Evolutionary conservation across 2,113 vertebrate genomes (phyloP).

Genomic region (Sialia sialis): DNA sequence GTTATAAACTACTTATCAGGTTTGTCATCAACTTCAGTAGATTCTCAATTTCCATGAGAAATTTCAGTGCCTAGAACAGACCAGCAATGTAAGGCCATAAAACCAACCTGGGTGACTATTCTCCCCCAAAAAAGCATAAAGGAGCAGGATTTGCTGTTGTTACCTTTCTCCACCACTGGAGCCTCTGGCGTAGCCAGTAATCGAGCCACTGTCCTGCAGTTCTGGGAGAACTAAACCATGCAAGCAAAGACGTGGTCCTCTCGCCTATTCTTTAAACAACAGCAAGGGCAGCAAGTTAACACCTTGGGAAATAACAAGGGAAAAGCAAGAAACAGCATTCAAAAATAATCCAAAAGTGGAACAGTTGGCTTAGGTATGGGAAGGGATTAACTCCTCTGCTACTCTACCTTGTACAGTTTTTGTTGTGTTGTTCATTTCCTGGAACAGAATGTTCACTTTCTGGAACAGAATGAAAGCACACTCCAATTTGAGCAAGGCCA

Average conservation of each 20-base stretch:
- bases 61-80: not conserved
- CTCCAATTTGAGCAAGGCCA: slow-evolving; percentile 87
- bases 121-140: too few relatives aligned
- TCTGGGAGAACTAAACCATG: slow-evolving; percentile 90
- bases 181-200: slow-evolving; percentile 90
- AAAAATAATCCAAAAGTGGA: not conserved
- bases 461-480: slow-evolving; percentile 78
- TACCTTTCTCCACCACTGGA: slow-evolving; percentile 97
- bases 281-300: slow-evolving; percentile 65
- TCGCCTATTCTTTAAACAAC: slow-evolving; percentile 79
- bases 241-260: slow-evolving; percentile 80
- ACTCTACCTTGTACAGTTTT: slow-evolving; percentile 53
- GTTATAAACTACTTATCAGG: not conserved
- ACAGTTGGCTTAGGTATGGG: not conserved
- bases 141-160: not conserved
- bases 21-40: not conserved
- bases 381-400: not conserved
- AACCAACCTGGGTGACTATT: not conserved
- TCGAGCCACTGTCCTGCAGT: slow-evolving; percentile 95
- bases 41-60: not conserved
- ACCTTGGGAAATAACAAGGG: slow-evolving; percentile 47
- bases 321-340: slow-evolving; percentile 25
- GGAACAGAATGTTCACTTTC: slow-evolving; percentile 46
- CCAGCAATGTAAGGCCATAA: not conserved
- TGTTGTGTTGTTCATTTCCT: not conserved